These are phyloP conservation scores for Diarsia rubi DNA, from an alignment of 2,888 invertebrate species.

Conservation along the genomic window DNA sequence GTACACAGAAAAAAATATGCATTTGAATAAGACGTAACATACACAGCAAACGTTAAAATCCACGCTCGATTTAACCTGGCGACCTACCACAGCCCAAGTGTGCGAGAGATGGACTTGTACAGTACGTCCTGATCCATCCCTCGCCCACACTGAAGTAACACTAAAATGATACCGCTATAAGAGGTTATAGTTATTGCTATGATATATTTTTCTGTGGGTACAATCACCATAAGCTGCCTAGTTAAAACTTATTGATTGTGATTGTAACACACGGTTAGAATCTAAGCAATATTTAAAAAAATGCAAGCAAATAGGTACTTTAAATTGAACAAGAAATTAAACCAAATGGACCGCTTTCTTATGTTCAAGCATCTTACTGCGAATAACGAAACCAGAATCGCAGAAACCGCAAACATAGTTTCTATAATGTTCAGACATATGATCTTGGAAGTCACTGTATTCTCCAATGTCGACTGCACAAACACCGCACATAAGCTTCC, in stretches of 20 bases:
- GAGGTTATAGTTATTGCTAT: background rate
- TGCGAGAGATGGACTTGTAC: background rate
- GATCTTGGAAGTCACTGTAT: conserved; percentile 77
- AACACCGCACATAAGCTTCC: conserved; percentile 69
- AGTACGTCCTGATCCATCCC: background rate
- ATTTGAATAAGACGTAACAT: too few relatives aligned
- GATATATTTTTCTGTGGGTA: background rate
- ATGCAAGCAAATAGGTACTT: background rate
- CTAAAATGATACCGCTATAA: background rate
- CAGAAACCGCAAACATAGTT: conserved; percentile 84
- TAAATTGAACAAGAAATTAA: conserved; percentile 33
- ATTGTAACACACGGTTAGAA: background rate
- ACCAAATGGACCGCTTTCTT: conserved; percentile 76
- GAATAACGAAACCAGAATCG: conserved; percentile 74
- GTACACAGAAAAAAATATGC: too few relatives aligned
- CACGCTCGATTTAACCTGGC: background rate
- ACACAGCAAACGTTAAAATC: background rate
- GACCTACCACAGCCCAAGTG: background rate
- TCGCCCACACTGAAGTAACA: background rate
- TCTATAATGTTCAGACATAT: conserved; percentile 82
- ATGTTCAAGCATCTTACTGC: conserved; percentile 76
- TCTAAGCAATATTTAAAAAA: background rate
- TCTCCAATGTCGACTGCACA: conserved; percentile 68
- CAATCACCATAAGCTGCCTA: background rate
- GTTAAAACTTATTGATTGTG: background rate